Evolutionary conservation across 2,888 invertebrate genomes (phyloP).

Genomic region (Camptogramma bilineatum): DNA sequence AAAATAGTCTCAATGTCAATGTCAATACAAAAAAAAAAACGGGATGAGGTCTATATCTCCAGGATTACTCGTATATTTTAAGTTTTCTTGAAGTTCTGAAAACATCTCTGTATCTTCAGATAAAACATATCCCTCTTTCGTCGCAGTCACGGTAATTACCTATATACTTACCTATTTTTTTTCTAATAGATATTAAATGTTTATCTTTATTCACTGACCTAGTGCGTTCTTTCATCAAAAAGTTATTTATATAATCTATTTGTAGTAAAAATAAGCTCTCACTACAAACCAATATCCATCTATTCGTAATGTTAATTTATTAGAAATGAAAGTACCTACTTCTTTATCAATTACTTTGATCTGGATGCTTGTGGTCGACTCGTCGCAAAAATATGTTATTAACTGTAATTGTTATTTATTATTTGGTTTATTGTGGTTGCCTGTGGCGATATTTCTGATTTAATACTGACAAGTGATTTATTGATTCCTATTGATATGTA

Average conservation of each 20-base stretch:
- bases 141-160: no score
- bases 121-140: no score
- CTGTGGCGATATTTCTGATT: constrained; percentile 29
- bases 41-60: no score
- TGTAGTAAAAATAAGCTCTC: not conserved
- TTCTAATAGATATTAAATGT: no score
- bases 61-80: no score
- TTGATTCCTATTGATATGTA: constrained; percentile 9
- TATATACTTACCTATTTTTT: no score
- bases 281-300: constrained; percentile 29
- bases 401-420: constrained; percentile 43
- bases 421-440: constrained; percentile 30
- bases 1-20: no score
- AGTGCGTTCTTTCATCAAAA: not conserved
- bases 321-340: constrained; percentile 39
- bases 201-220: not conserved
- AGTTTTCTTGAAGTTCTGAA: no score
- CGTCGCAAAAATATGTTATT: constrained; percentile 46
- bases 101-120: no score
- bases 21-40: no score
- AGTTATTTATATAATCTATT: not conserved
- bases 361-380: constrained; percentile 37
- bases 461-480: constrained; percentile 30
- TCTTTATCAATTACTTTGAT: constrained; percentile 42
- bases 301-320: constrained; percentile 34